A percentile compares a stretch with the other conserved stretches of the same genome.
phyloP scores from a whole-genome alignment of 2,113 vertebrate species.

The Pitta sordida region DNA sequence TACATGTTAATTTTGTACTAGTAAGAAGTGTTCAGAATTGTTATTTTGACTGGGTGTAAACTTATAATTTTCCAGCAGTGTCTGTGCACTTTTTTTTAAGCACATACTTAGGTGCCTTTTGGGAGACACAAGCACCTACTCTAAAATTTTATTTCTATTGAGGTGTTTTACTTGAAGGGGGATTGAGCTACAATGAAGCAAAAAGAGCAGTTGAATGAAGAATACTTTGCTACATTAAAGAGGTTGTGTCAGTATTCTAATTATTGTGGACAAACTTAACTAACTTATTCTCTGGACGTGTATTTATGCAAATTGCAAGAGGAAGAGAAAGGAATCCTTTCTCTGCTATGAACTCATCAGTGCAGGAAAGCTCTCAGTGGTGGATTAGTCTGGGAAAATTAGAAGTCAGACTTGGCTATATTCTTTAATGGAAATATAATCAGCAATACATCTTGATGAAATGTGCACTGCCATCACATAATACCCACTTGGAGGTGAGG shows the following conservation, averaged over 20 bases:
- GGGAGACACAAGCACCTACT: background rate
- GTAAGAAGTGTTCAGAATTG: background rate
- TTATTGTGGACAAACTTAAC: conserved; percentile 1
- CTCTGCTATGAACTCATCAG: conserved; percentile 22
- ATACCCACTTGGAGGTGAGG: conserved; percentile 62
- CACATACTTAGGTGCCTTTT: background rate
- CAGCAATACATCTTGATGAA: conserved; percentile 70
- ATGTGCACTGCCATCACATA: conserved; percentile 43
- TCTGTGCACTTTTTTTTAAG: background rate
- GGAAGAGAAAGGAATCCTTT: background rate
- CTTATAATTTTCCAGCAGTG: background rate
- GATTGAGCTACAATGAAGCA: background rate
- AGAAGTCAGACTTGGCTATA: conserved; percentile 62
- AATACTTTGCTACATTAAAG: background rate
- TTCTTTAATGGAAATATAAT: conserved; percentile 77
- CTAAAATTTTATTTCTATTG: background rate
- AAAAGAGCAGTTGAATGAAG: background rate
- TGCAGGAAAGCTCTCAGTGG: conserved; percentile 10
- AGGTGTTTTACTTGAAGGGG: background rate
- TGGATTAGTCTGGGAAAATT: conserved; percentile 61
- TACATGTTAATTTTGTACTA: background rate
- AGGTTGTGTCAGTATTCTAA: background rate
- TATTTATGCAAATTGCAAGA: background rate
- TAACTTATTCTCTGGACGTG: background rate
- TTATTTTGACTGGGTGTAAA: background rate